phyloP scores from a whole-genome alignment of 2,888 invertebrate species.

The Cyrtodaria siliqua region DNA sequence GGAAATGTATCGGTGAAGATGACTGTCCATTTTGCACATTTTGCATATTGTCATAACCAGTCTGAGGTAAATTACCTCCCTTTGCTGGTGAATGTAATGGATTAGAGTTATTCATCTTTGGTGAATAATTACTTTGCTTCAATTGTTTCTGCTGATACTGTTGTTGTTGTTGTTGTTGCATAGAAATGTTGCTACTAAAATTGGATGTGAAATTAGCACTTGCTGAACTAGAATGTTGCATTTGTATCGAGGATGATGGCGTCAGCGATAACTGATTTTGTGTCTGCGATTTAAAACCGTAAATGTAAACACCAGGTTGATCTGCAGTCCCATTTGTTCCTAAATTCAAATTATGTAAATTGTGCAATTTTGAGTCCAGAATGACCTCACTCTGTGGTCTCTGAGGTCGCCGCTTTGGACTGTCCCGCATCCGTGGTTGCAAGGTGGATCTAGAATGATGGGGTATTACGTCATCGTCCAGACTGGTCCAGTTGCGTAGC shows the following conservation, averaged over 20 bases:
- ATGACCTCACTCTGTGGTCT: constrained; percentile 72
- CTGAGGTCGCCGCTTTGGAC: constrained; percentile 65
- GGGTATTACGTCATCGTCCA: constrained; percentile 70
- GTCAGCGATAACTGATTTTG: constrained; percentile 45
- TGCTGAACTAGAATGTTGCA: constrained; percentile 41
- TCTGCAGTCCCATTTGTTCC: constrained; percentile 38
- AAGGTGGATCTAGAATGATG: constrained; percentile 55
- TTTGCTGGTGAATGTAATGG: constrained; percentile 40
- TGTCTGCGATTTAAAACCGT: constrained; percentile 66
- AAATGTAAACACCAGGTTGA: constrained; percentile 70
- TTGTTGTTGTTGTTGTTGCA: constrained; percentile 39
- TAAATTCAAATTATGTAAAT: constrained; percentile 15
- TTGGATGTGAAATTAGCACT: constrained; percentile 32
- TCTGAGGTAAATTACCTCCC: constrained; percentile 21
- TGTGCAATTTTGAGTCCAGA: constrained; percentile 57
- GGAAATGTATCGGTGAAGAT: constrained; percentile 52
- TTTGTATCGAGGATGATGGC: neutral
- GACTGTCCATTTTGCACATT: constrained; percentile 52
- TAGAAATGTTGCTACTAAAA: constrained; percentile 21
- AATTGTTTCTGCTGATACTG: constrained; percentile 5
- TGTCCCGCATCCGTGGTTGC: constrained; percentile 59
- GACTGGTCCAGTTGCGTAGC: constrained; percentile 69
- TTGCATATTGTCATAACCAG: constrained; percentile 59
- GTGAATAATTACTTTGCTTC: constrained; percentile 29
- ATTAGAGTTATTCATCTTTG: constrained; percentile 49